Percentiles rank a stretch among this genome's conserved stretches.
Conservation (phyloP, 2,888 invertebrate genomes). For the Xanthorhoe spadicearia region DNA sequence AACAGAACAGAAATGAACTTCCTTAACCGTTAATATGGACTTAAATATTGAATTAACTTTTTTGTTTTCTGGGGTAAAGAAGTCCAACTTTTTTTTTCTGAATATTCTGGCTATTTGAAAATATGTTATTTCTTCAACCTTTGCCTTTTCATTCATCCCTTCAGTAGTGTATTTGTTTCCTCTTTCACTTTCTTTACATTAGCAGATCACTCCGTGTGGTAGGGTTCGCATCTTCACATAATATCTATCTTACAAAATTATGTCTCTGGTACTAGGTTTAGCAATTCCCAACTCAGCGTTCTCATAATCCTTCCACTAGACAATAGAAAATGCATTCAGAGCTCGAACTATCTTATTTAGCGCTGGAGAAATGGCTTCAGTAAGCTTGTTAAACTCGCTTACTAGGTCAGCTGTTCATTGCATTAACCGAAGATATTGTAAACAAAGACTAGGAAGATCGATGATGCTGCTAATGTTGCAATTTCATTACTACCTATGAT, state of each 20-base stretch:
- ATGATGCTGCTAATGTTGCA: conserved; percentile 27
- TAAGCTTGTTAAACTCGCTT: conserved; percentile 53
- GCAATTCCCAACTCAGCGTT: conserved; percentile 6
- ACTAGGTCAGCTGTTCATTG: conserved; percentile 45
- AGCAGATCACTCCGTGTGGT: too few species aligned
- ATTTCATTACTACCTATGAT: conserved; percentile 19
- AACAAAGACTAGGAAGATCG: conserved; percentile 31
- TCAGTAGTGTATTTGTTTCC: too few species aligned
- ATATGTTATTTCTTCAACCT: too few species aligned
- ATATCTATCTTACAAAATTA: neutral
- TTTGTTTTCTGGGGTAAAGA: too few species aligned
- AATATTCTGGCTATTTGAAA: too few species aligned
- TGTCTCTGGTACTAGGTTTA: neutral
- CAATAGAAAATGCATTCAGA: conserved; percentile 36
- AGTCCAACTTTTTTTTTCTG: too few species aligned
- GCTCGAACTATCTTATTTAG: conserved; percentile 40
- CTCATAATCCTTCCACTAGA: conserved; percentile 29
- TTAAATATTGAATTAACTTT: too few species aligned
- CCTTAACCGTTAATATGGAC: too few species aligned
- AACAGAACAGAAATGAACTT: too few species aligned
- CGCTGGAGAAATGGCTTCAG: conserved; percentile 50
- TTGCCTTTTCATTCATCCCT: too few species aligned
- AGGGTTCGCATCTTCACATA: neutral
- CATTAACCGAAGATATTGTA: conserved; percentile 35
- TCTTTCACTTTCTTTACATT: too few species aligned